A percentile compares a stretch with the other conserved stretches of the same genome.
Evolutionary conservation across 2,888 invertebrate species (phyloP).

Genomic region (Tubulanus polymorphus): DNA sequence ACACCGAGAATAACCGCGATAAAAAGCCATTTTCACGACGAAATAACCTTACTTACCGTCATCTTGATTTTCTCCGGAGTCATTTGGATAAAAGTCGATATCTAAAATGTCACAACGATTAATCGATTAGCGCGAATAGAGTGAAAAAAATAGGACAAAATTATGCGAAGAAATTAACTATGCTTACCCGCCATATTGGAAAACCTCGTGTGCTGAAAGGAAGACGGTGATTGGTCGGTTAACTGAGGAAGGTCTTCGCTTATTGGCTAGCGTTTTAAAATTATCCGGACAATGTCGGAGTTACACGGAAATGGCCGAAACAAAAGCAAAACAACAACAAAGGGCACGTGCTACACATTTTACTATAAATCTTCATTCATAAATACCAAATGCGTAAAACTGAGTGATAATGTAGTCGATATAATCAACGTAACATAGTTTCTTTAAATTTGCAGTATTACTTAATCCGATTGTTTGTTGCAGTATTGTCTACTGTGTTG

Average conservation of each 20-base stretch:
- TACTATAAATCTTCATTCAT: too few relatives aligned
- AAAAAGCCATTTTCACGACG: too few relatives aligned
- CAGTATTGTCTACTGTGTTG: too few relatives aligned
- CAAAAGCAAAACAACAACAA: too few relatives aligned
- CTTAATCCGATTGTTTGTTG: too few relatives aligned
- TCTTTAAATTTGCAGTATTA: too few relatives aligned
- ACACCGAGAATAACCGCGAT: conserved; percentile 23
- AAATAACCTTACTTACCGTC: conserved; percentile 39
- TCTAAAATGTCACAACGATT: conserved; percentile 42
- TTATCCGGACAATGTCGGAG: not conserved
- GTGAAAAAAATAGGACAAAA: conserved; percentile 35
- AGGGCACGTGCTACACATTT: too few relatives aligned
- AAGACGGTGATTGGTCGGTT: conserved; percentile 24
- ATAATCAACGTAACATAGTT: too few relatives aligned
- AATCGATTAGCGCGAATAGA: conserved; percentile 26
- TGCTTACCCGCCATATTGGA: conserved; percentile 52
- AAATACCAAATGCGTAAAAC: too few relatives aligned
- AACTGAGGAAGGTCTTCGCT: conserved; percentile 27
- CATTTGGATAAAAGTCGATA: conserved; percentile 45
- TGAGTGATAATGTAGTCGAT: too few relatives aligned
- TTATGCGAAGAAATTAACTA: conserved; percentile 41
- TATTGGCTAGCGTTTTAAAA: conserved; percentile 22
- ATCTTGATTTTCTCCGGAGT: conserved; percentile 38
- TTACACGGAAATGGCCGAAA: conserved; percentile 1
- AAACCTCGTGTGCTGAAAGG: conserved; percentile 39